These are phyloP conservation scores for Melanostoma scalare DNA, from an alignment of 2,888 invertebrate species.

Conservation along the genomic window DNA sequence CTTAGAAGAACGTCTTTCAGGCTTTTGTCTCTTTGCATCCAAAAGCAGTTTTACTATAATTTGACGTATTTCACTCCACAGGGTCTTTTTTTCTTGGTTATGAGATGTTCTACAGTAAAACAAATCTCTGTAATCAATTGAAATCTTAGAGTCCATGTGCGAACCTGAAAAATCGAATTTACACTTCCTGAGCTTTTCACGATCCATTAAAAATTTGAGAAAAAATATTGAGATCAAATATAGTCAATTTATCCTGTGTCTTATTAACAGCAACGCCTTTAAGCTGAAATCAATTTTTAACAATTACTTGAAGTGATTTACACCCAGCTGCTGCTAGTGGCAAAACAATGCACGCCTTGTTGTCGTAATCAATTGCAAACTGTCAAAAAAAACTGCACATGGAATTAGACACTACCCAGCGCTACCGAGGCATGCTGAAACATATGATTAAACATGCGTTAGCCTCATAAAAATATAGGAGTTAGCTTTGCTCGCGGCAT, in stretches of 20 bases:
- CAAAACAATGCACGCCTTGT: constrained; percentile 46
- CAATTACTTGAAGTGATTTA: constrained; percentile 59
- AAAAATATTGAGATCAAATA: not conserved
- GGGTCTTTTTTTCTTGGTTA: too few species aligned
- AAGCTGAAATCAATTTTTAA: constrained; percentile 41
- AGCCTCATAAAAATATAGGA: constrained; percentile 34
- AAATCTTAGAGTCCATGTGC: too few species aligned
- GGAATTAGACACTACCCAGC: constrained; percentile 21
- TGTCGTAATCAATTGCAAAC: constrained; percentile 29
- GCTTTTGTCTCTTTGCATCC: too few species aligned
- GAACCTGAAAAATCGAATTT: too few species aligned
- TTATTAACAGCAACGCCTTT: constrained; percentile 20
- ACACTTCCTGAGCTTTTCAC: not conserved
- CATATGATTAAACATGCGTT: constrained; percentile 55
- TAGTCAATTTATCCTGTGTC: constrained; percentile 24
- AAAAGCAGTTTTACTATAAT: too few species aligned
- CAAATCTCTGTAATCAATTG: too few species aligned
- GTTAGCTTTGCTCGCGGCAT: constrained; percentile 28
- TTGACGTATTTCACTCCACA: too few species aligned
- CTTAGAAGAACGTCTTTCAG: too few species aligned
- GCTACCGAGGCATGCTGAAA: constrained; percentile 22
- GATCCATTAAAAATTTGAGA: not conserved
- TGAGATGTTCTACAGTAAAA: too few species aligned
- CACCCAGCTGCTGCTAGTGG: constrained; percentile 59
- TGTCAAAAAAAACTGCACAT: constrained; percentile 45